A percentile compares a stretch with the other conserved stretches of the same genome.
Evolutionary conservation across 2,797 vertebrate genomes (phyloP).

Genomic region (Sorex maritimensis): DNA sequence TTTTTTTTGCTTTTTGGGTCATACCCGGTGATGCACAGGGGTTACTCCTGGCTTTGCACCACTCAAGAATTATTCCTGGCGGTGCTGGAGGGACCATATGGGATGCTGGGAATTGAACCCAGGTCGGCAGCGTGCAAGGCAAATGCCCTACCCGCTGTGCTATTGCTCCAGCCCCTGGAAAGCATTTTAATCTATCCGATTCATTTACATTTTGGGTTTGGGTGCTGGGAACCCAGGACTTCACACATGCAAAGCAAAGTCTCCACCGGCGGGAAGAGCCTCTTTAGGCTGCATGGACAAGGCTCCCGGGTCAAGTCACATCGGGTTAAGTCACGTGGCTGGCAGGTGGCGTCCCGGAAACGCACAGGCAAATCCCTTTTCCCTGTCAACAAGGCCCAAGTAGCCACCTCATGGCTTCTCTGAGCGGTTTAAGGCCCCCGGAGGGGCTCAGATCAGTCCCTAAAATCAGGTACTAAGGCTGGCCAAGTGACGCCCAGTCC

Average conservation of each 20-base stretch:
- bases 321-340: not conserved
- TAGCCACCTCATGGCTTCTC: not conserved
- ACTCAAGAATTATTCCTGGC: too few relatives aligned
- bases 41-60: too few relatives aligned
- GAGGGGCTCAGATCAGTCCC: not conserved
- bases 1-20: too few relatives aligned
- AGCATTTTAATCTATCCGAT: not conserved
- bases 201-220: too few relatives aligned
- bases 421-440: not conserved
- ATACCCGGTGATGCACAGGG: too few relatives aligned
- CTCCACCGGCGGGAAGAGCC: too few relatives aligned
- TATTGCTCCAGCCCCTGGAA: not conserved
- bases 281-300: conserved; percentile 5
- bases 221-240: too few relatives aligned
- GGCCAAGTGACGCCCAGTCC: not conserved
- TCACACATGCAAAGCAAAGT: too few relatives aligned
- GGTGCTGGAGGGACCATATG: too few relatives aligned
- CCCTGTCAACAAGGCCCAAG: not conserved
- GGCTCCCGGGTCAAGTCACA: conserved; percentile 16
- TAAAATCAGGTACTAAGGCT: not conserved
- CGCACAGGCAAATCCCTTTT: not conserved
- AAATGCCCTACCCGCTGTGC: too few relatives aligned
- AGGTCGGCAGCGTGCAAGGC: too few relatives aligned
- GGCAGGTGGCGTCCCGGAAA: not conserved
- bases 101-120: too few relatives aligned